phyloP scores from a whole-genome alignment of 23 tunicate species.

The Corella eumyota region DNA sequence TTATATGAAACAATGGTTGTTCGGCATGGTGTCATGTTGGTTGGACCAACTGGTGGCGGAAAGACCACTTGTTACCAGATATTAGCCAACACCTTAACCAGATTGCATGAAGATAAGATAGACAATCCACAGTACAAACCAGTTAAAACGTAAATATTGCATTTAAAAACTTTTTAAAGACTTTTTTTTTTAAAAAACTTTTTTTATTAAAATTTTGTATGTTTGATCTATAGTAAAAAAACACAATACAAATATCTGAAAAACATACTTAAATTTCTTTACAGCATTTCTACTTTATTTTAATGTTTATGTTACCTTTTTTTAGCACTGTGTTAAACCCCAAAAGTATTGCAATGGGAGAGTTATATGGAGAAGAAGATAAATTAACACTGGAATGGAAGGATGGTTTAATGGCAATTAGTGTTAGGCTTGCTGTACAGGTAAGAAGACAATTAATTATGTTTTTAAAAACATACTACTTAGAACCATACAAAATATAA shows the following conservation, averaged over 20 bases:
- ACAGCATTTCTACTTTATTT: too few relatives aligned
- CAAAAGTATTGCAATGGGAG: slow-evolving; percentile 98
- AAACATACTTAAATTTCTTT: too few relatives aligned
- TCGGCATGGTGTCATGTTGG: slow-evolving; percentile 99
- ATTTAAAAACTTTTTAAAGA: too few relatives aligned
- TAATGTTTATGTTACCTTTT: too few relatives aligned
- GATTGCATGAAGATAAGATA: slow-evolving; percentile 55
- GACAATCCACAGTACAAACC: slow-evolving; percentile 81
- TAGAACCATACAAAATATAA: too few relatives aligned
- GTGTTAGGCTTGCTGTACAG: slow-evolving; percentile 96
- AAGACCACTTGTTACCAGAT: slow-evolving; percentile 79
- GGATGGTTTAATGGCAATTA: slow-evolving; percentile 99
- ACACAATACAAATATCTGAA: too few relatives aligned
- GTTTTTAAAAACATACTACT: too few relatives aligned
- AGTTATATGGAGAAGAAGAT: slow-evolving; percentile 99
- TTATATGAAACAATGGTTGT: slow-evolving; percentile 99
- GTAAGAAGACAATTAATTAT: slow-evolving; percentile 8
- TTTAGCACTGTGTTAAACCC: slow-evolving; percentile 87
- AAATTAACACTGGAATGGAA: slow-evolving; percentile 97
- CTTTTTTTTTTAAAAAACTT: too few relatives aligned
- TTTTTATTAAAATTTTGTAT: too few relatives aligned
- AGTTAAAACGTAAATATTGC: slow-evolving; percentile 60
- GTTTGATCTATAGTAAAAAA: too few relatives aligned
- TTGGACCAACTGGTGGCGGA: slow-evolving; percentile 99
- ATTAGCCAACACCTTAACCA: slow-evolving; percentile 59